Evolutionary conservation across 2,113 vertebrate species (phyloP).

Genomic region (Crotalus helleri): DNA sequence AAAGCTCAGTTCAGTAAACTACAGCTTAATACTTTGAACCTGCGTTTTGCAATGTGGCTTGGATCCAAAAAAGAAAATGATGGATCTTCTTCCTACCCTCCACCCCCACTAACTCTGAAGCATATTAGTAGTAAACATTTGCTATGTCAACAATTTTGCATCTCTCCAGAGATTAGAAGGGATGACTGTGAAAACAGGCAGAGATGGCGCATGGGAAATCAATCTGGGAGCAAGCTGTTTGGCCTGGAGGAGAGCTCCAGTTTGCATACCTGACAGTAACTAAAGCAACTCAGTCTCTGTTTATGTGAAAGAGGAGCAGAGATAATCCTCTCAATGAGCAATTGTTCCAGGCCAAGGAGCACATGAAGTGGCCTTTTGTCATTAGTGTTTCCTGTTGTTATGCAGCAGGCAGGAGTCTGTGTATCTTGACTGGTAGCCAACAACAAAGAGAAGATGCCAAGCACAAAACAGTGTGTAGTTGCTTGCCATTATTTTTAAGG

Average conservation of each 20-base stretch:
- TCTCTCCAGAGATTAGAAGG: background rate
- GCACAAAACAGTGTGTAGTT: background rate
- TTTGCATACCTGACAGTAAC: background rate
- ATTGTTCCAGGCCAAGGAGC: slow-evolving; percentile 18
- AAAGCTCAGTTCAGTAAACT: background rate
- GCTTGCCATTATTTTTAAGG: background rate
- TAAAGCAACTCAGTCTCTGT: background rate
- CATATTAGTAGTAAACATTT: background rate
- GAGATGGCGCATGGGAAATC: background rate
- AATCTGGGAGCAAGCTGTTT: background rate
- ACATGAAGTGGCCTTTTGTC: slow-evolving; percentile 19
- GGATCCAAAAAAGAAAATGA: no score
- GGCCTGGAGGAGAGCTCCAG: background rate
- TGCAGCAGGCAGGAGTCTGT: slow-evolving; percentile 1
- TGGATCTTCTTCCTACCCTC: background rate
- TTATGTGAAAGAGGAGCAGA: slow-evolving; percentile 8
- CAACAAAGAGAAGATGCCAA: background rate
- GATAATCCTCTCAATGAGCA: slow-evolving; percentile 3
- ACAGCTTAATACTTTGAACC: background rate
- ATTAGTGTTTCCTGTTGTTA: slow-evolving; percentile 20
- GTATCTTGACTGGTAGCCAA: background rate
- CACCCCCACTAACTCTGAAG: background rate
- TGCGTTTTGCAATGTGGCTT: background rate
- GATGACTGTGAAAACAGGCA: background rate
- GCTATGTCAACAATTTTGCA: background rate